These are phyloP conservation scores for Monomorium pharaonis DNA, from an alignment of 1,140 invertebrate genomes.

Conservation along the genomic window DNA sequence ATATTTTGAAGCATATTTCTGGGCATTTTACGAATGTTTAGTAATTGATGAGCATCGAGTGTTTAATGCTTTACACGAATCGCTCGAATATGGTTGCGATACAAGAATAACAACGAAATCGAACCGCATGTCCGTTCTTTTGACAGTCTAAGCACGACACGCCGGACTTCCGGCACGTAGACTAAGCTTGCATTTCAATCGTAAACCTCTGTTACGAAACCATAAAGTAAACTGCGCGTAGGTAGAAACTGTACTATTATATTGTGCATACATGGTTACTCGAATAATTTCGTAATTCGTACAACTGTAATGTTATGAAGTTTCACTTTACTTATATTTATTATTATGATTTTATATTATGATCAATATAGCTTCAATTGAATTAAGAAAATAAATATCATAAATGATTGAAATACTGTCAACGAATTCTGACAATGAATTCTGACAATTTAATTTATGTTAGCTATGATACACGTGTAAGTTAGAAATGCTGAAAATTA, in stretches of 20 bases:
- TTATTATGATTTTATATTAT: not conserved
- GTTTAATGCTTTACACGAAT: not conserved
- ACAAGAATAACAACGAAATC: constrained; percentile 68
- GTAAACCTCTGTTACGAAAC: constrained; percentile 58
- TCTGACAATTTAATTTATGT: not conserved
- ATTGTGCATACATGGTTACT: constrained; percentile 16
- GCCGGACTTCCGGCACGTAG: constrained; percentile 70
- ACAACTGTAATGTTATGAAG: not conserved
- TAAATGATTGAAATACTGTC: not conserved
- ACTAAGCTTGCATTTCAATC: constrained; percentile 71
- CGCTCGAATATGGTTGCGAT: constrained; percentile 46
- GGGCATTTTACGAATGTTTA: not conserved
- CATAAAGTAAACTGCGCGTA: constrained; percentile 50
- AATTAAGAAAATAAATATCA: not conserved
- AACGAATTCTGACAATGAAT: not conserved
- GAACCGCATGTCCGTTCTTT: constrained; percentile 56
- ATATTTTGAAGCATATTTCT: not conserved
- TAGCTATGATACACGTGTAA: not conserved
- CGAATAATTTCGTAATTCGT: not conserved
- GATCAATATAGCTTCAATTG: not conserved
- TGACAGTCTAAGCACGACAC: constrained; percentile 65
- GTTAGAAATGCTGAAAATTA: not conserved
- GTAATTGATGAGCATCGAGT: not conserved
- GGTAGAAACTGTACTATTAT: constrained; percentile 28
- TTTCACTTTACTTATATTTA: not conserved